Evolutionary conservation across 2,888 invertebrate genomes (phyloP).

Genomic region (Malacosoma neustria): DNA sequence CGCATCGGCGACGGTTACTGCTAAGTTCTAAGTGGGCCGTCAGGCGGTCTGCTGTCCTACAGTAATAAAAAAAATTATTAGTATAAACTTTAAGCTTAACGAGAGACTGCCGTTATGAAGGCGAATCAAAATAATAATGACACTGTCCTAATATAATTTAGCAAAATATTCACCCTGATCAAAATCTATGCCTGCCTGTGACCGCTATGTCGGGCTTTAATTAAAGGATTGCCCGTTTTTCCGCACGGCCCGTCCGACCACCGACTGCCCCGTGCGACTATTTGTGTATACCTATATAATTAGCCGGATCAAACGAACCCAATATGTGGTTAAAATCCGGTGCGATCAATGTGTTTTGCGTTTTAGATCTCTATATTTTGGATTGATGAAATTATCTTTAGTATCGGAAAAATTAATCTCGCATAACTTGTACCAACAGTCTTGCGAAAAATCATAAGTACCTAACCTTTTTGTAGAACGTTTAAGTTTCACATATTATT

Average conservation of each 20-base stretch:
- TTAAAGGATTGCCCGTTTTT: conserved; percentile 56
- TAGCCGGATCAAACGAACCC: conserved; percentile 48
- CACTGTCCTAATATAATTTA: not conserved
- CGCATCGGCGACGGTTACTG: too few species aligned
- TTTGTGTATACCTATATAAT: conserved; percentile 27
- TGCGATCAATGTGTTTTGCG: conserved; percentile 24
- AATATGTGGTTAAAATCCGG: conserved; percentile 39
- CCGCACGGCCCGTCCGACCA: conserved; percentile 16
- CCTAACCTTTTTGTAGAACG: too few species aligned
- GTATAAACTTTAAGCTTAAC: too few species aligned
- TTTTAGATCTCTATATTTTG: conserved; percentile 25
- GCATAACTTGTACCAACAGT: too few species aligned
- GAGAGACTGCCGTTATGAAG: too few species aligned
- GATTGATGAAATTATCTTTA: not conserved
- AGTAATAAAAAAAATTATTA: too few species aligned
- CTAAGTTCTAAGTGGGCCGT: too few species aligned
- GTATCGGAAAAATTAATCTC: too few species aligned
- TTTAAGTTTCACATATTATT: too few species aligned
- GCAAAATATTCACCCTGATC: not conserved
- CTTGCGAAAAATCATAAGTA: too few species aligned
- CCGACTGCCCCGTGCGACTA: conserved; percentile 5
- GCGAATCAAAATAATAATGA: too few species aligned
- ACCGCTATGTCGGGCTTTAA: conserved; percentile 36
- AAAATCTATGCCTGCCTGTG: conserved; percentile 26
- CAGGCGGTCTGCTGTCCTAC: too few species aligned